phyloP scores from a whole-genome alignment of 1,140 invertebrate species.

The Conopomorpha cramerella region DNA sequence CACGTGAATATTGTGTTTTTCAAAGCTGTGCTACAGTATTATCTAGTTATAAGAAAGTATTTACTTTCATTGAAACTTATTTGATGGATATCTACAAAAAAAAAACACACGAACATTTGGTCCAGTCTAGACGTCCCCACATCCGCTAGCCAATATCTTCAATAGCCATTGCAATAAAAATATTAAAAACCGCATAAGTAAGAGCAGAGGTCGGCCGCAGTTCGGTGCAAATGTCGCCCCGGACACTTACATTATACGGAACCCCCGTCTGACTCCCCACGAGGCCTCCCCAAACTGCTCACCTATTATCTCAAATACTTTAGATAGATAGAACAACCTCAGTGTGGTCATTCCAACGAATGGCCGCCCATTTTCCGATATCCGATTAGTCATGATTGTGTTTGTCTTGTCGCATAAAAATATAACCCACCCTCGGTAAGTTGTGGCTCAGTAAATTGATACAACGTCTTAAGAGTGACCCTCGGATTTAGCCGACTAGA shows the following conservation, averaged over 20 bases:
- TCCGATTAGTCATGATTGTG: conserved; percentile 56
- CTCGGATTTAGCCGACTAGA: conserved; percentile 31
- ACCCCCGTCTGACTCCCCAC: conserved; percentile 19
- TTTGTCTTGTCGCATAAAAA: conserved; percentile 50
- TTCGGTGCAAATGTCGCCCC: conserved; percentile 55
- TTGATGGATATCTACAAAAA: conserved; percentile 1
- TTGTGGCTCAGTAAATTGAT: conserved; percentile 16
- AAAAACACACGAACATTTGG: too few species aligned
- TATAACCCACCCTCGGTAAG: conserved; percentile 32
- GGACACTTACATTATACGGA: conserved; percentile 53
- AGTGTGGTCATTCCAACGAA: conserved; percentile 39
- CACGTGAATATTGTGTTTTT: too few species aligned
- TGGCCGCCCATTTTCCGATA: conserved; percentile 49
- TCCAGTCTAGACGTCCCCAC: conserved; percentile 14
- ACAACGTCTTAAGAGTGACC: background rate
- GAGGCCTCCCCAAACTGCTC: conserved; percentile 19
- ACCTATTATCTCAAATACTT: conserved; percentile 56
- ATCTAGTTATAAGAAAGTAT: too few species aligned
- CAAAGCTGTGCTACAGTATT: too few species aligned
- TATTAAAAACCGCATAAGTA: conserved; percentile 61
- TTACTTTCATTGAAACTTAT: too few species aligned
- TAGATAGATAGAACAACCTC: conserved; percentile 50
- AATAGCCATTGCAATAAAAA: conserved; percentile 53
- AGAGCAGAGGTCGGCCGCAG: conserved; percentile 52
- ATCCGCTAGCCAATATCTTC: conserved; percentile 8